These are phyloP conservation scores for Hirtodrosophila trivittata DNA, from an alignment of 2,888 invertebrate species.

Conservation along the genomic window DNA sequence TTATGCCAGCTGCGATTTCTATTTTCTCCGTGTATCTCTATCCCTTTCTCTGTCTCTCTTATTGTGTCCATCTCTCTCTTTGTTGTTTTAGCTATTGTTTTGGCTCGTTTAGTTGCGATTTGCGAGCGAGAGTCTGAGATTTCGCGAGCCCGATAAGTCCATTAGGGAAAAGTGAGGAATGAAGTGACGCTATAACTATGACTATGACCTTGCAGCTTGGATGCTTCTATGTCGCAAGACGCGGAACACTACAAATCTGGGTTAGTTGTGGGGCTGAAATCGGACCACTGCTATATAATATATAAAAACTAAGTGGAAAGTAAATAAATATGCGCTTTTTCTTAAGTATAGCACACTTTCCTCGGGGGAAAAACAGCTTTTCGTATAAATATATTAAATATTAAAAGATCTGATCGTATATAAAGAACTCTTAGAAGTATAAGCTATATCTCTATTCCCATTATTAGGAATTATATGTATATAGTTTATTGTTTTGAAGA, in stretches of 20 bases:
- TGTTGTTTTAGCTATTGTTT: conserved; percentile 29
- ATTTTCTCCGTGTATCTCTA: conserved; percentile 2
- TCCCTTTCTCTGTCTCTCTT: conserved; percentile 2
- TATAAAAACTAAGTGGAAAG: no score
- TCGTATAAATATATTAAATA: no score
- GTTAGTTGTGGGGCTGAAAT: conserved; percentile 51
- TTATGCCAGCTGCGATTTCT: conserved; percentile 51
- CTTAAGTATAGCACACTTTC: no score
- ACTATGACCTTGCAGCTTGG: conserved; percentile 49
- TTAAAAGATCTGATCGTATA: no score
- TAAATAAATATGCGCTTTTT: no score
- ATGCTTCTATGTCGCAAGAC: conserved; percentile 19
- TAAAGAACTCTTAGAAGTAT: no score
- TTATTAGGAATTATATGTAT: no score
- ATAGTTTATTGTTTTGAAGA: no score
- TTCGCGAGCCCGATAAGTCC: conserved; percentile 64
- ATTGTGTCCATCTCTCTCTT: background rate
- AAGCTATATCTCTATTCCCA: no score
- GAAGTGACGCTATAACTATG: conserved; percentile 50
- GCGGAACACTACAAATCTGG: conserved; percentile 36
- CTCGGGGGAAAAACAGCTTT: no score
- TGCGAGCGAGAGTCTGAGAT: conserved; percentile 54
- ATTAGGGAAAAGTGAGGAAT: conserved; percentile 54
- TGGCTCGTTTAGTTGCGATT: conserved; percentile 58
- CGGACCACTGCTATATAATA: no score